phyloP scores from a whole-genome alignment of 2,113 vertebrate species.

The Sterrhoptilus dennistouni region DNA sequence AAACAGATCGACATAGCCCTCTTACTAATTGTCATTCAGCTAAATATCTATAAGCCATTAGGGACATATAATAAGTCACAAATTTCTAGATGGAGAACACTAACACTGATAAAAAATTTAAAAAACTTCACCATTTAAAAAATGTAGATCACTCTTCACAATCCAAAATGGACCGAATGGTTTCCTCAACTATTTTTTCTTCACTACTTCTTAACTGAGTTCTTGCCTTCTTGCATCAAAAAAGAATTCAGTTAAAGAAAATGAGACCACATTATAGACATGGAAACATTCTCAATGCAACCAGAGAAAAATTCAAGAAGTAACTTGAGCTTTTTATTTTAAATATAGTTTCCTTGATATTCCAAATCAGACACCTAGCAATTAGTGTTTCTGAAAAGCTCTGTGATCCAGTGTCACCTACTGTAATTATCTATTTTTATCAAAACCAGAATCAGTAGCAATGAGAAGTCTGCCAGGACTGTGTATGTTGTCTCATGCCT shows the following conservation, averaged over 20 bases:
- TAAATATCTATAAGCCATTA: constrained; percentile 39
- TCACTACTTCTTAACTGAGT: background rate
- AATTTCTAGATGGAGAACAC: background rate
- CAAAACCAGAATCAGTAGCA: background rate
- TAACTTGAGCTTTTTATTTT: background rate
- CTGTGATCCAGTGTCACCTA: background rate
- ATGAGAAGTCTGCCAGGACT: background rate
- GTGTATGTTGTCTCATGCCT: background rate
- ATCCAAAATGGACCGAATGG: background rate
- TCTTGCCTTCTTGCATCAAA: background rate
- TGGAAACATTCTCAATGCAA: background rate
- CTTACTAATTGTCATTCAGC: constrained; percentile 21
- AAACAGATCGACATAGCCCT: constrained; percentile 35
- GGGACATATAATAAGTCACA: background rate
- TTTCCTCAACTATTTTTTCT: background rate
- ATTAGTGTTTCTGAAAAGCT: background rate
- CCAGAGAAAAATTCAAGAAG: background rate
- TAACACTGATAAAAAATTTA: background rate
- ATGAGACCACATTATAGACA: background rate
- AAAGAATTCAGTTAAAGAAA: background rate
- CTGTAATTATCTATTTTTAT: constrained; percentile 8
- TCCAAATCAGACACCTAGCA: background rate
- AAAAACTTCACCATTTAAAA: background rate
- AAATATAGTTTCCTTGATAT: background rate
- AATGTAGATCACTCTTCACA: background rate